Conservation (phyloP, 2,113 vertebrate species). For the Centropristis striata region DNA sequence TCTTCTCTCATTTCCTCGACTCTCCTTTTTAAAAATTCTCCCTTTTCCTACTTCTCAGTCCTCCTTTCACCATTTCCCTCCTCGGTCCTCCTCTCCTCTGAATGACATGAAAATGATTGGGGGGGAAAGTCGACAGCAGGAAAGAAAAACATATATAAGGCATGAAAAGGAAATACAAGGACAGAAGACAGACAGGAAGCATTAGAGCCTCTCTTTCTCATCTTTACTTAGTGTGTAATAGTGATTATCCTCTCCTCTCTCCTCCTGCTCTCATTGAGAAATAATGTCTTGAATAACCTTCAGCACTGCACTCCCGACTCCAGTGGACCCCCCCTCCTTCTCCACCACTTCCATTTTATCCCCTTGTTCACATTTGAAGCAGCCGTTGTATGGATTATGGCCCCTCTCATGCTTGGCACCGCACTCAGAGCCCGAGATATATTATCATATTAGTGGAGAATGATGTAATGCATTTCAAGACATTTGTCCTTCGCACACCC, state of each 20-base stretch:
- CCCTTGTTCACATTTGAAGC: slow-evolving; percentile 68
- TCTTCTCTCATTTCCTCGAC: too few relatives aligned
- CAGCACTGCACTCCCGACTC: slow-evolving; percentile 55
- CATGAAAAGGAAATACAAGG: slow-evolving; percentile 24
- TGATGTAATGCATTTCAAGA: slow-evolving; percentile 82
- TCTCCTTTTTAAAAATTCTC: too few relatives aligned
- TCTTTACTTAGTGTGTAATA: slow-evolving; percentile 39
- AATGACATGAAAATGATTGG: not conserved
- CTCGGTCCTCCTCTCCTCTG: not conserved
- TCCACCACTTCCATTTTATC: slow-evolving; percentile 65
- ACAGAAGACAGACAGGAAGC: slow-evolving; percentile 36
- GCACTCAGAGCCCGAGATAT: slow-evolving; percentile 63
- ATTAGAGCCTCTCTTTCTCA: slow-evolving; percentile 1
- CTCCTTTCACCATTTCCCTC: not conserved
- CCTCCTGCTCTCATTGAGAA: slow-evolving; percentile 56
- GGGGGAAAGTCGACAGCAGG: not conserved
- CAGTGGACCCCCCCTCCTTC: slow-evolving; percentile 9
- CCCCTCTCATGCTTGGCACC: slow-evolving; percentile 71
- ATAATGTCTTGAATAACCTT: slow-evolving; percentile 80
- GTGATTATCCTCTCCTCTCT: slow-evolving; percentile 58
- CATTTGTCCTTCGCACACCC: slow-evolving; percentile 83
- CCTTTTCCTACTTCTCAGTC: not conserved
- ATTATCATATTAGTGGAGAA: slow-evolving; percentile 80
- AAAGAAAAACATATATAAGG: slow-evolving; percentile 3
- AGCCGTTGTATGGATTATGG: slow-evolving; percentile 71